These are phyloP conservation scores for Falcaria lacertinaria DNA, from an alignment of 2,888 invertebrate genomes.

Conservation along the genomic window DNA sequence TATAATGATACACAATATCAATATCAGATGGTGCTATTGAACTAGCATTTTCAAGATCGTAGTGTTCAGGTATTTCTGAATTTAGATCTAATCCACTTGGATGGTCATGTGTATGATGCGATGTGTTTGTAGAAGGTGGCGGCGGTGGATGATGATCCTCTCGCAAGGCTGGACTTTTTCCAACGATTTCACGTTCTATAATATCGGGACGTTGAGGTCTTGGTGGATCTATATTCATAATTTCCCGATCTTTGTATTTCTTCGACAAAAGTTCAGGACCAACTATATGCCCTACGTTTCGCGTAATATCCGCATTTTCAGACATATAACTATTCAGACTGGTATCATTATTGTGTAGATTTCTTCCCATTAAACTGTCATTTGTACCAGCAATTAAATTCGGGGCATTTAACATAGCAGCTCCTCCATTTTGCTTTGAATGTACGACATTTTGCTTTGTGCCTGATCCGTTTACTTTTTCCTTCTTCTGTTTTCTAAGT, in stretches of 20 bases:
- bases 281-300: conserved; percentile 88
- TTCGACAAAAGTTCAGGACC: conserved; percentile 93
- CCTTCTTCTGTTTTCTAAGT: conserved; percentile 91
- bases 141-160: conserved; percentile 90
- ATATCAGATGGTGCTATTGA: conserved; percentile 98
- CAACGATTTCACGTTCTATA: conserved; percentile 93
- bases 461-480: conserved; percentile 84
- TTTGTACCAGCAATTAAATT: conserved; percentile 83
- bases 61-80: conserved; percentile 93
- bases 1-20: conserved; percentile 97
- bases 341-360: conserved; percentile 85
- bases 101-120: conserved; percentile 86
- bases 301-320: conserved; percentile 86
- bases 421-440: conserved; percentile 88
- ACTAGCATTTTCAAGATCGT: conserved; percentile 97
- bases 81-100: conserved; percentile 86
- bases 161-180: conserved; percentile 88
- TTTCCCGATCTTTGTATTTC: conserved; percentile 93
- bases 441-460: conserved; percentile 85
- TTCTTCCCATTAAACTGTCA: conserved; percentile 84
- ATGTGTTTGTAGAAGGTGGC: conserved; percentile 86
- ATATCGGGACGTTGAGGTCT: conserved; percentile 95
- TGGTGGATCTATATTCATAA: conserved; percentile 84
- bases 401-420: conserved; percentile 84
- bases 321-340: conserved; percentile 85